phyloP scores from a whole-genome alignment of 2,113 vertebrate species.

The Edolisoma coerulescens region DNA sequence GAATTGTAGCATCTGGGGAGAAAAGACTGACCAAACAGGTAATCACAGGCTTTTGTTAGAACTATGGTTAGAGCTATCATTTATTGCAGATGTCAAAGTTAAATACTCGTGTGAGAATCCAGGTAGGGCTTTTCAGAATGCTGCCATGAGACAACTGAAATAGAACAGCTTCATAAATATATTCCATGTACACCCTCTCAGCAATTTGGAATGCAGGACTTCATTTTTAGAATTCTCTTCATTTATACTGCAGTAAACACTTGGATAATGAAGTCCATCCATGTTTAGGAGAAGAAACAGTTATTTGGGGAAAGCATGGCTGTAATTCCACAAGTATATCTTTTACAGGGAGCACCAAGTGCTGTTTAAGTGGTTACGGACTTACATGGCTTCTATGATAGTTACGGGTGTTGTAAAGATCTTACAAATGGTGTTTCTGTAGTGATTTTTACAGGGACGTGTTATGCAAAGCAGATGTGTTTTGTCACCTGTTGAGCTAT shows the following conservation, averaged over 20 bases:
- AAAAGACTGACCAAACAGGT: background rate
- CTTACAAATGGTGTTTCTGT: conserved; percentile 13
- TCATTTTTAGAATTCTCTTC: background rate
- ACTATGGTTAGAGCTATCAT: background rate
- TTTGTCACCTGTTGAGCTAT: conserved; percentile 22
- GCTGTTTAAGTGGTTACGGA: background rate
- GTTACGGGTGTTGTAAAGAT: background rate
- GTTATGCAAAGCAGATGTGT: conserved; percentile 33
- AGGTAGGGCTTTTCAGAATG: background rate
- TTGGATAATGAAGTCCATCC: conserved; percentile 13
- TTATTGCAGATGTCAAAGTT: background rate
- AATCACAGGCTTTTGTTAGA: background rate
- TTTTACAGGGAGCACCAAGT: conserved; percentile 17
- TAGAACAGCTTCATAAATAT: background rate
- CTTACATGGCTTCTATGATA: background rate
- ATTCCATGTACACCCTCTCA: accelerated
- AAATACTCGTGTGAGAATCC: background rate
- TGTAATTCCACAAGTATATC: conserved; percentile 4
- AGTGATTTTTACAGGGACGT: conserved; percentile 13
- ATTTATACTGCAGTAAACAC: background rate
- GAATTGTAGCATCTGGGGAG: background rate
- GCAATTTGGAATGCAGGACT: background rate
- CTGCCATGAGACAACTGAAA: background rate
- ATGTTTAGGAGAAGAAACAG: background rate
- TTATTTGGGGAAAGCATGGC: background rate